Percentiles rank a stretch among this genome's conserved stretches.
phyloP scores from a whole-genome alignment of 2,797 vertebrate genomes.

The Lateolabrax maculatus region DNA sequence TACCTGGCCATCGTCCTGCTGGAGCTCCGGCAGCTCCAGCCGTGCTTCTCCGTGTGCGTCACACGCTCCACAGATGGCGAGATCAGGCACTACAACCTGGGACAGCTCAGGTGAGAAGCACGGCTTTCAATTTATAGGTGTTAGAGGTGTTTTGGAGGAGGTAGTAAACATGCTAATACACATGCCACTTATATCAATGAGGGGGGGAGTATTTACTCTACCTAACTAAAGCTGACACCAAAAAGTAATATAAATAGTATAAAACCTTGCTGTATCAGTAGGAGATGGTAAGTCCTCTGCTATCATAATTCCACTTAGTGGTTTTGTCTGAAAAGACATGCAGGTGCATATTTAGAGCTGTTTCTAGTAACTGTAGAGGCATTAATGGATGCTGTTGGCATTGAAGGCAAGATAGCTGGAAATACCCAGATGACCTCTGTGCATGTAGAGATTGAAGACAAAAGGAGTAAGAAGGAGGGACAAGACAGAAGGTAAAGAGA shows the following conservation, averaged over 20 bases:
- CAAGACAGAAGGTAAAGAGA: conserved; percentile 8
- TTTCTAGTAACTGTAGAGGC: not conserved
- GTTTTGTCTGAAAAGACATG: not conserved
- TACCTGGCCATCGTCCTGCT: conserved; percentile 96
- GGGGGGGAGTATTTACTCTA: too few relatives aligned
- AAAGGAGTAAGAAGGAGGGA: conserved; percentile 2
- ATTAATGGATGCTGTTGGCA: not conserved
- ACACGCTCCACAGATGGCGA: conserved; percentile 93
- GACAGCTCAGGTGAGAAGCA: conserved; percentile 90
- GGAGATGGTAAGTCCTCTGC: not conserved
- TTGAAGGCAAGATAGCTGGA: not conserved
- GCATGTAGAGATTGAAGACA: not conserved
- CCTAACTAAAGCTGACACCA: not conserved
- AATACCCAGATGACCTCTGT: conserved; percentile 16
- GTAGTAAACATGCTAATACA: too few relatives aligned
- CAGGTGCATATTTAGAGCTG: not conserved
- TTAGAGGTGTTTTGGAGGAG: too few relatives aligned
- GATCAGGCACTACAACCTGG: conserved; percentile 93
- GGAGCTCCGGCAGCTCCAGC: conserved; percentile 95
- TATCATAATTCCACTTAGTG: not conserved
- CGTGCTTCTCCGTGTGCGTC: conserved; percentile 90
- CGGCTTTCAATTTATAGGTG: not conserved
- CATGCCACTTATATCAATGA: too few relatives aligned
- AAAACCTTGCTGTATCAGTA: not conserved
- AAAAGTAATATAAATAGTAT: not conserved